These are phyloP conservation scores for Pelochelys cantorii DNA, from an alignment of 2,797 vertebrate species.

Conservation along the genomic window DNA sequence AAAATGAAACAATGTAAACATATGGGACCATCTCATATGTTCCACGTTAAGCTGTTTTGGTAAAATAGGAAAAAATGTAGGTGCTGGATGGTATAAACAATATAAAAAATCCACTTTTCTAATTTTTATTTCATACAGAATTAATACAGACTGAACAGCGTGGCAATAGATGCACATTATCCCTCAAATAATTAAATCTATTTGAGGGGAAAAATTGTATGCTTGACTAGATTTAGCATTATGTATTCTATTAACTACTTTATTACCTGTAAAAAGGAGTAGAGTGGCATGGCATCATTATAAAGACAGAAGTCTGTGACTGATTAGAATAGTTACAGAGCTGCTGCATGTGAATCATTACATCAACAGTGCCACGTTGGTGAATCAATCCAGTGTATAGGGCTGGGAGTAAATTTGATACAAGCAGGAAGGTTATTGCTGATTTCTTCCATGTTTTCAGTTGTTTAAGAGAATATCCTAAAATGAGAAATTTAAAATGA, in stretches of 20 bases:
- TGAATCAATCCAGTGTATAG: constrained; percentile 94
- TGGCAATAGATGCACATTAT: not conserved
- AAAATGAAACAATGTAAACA: not conserved
- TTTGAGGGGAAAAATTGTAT: not conserved
- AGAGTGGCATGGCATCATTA: constrained; percentile 98
- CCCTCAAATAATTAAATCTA: not conserved
- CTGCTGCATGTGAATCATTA: constrained; percentile 88
- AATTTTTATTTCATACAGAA: not conserved
- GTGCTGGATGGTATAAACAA: not conserved
- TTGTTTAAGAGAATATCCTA: constrained; percentile 88
- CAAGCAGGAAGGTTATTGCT: constrained; percentile 82
- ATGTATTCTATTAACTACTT: not conserved
- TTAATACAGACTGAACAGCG: not conserved
- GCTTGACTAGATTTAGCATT: not conserved
- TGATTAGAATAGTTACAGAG: constrained; percentile 78
- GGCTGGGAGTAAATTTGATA: constrained; percentile 86
- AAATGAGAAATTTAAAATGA: not conserved
- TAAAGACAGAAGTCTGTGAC: constrained; percentile 80
- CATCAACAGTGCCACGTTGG: constrained; percentile 92
- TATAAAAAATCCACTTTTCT: not conserved
- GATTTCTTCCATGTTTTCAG: constrained; percentile 86
- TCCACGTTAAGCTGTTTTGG: not conserved
- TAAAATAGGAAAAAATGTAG: not conserved
- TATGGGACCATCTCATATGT: not conserved
- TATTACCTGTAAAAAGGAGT: constrained; percentile 95